Evolutionary conservation across 2,888 invertebrate species (phyloP).

Genomic region (Pimpla rufipes): DNA sequence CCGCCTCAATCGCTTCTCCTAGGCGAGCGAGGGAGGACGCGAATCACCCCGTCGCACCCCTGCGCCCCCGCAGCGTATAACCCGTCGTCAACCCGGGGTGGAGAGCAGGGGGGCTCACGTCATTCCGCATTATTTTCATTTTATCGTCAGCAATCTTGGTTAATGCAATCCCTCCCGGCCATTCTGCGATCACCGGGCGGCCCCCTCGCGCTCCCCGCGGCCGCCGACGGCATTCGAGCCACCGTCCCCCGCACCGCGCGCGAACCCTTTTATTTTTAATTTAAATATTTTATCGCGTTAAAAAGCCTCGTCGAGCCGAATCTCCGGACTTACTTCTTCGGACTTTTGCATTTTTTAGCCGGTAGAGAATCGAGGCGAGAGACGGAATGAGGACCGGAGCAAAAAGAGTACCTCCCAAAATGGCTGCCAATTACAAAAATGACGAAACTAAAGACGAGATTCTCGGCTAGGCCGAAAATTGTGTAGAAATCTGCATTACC

Average conservation of each 20-base stretch:
- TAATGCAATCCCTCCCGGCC: conserved; percentile 81
- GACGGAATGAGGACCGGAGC: background rate
- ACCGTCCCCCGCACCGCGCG: conserved; percentile 56
- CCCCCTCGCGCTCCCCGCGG: conserved; percentile 48
- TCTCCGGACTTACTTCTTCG: conserved; percentile 72
- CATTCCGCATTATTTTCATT: conserved; percentile 85
- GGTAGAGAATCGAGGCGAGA: background rate
- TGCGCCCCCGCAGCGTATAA: background rate
- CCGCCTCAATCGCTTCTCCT: conserved; percentile 14
- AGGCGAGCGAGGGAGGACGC: background rate
- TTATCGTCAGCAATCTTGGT: conserved; percentile 85
- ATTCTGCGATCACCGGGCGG: conserved; percentile 60
- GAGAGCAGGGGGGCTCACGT: conserved; percentile 74
- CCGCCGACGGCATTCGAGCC: conserved; percentile 59
- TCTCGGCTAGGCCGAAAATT: too few species aligned
- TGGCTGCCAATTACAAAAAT: conserved; percentile 13
- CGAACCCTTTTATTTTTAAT: conserved; percentile 81
- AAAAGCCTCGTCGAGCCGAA: conserved; percentile 69
- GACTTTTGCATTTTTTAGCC: conserved; percentile 32
- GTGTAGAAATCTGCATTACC: background rate
- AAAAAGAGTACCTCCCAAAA: background rate
- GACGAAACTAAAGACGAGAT: too few species aligned
- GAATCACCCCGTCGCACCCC: conserved; percentile 6
- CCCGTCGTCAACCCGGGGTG: conserved; percentile 35
- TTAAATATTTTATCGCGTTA: conserved; percentile 83